Evolutionary conservation across 2,888 invertebrate species (phyloP).

Genomic region (Daptonema setosum): DNA sequence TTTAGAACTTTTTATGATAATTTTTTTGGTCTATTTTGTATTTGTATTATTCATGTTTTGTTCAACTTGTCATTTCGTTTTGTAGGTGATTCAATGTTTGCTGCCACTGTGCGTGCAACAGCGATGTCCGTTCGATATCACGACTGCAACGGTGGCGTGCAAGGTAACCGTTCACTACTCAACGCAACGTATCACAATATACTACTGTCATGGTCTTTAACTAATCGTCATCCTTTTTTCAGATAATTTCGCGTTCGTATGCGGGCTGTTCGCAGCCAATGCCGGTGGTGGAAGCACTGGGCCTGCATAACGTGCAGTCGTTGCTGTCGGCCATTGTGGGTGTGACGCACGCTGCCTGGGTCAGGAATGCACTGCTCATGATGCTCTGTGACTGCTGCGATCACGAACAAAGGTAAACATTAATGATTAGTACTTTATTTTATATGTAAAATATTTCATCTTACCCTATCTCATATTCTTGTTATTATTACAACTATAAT

Average conservation of each 20-base stretch:
- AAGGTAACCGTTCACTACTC: no score
- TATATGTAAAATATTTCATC: no score
- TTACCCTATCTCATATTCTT: no score
- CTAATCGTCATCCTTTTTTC: neutral
- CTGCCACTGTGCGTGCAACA: neutral
- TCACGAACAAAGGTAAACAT: neutral
- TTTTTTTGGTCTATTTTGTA: no score
- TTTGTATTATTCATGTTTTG: no score
- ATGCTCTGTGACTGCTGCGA: neutral
- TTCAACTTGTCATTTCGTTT: no score
- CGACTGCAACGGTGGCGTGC: neutral
- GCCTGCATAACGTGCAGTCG: neutral
- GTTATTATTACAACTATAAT: no score
- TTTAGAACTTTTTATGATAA: no score
- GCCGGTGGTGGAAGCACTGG: neutral
- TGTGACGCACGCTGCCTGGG: neutral
- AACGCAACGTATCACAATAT: no score
- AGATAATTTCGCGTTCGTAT: neutral
- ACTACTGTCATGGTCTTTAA: no score
- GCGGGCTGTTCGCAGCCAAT: neutral
- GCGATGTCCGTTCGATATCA: neutral
- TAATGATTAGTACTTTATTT: no score
- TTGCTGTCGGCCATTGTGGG: neutral
- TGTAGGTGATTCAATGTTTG: neutral
- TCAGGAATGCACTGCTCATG: neutral